Percentiles rank a stretch among this genome's conserved stretches.
Evolutionary conservation across 1,140 invertebrate species (phyloP).

Genomic region (Heliconius eleuchia): DNA sequence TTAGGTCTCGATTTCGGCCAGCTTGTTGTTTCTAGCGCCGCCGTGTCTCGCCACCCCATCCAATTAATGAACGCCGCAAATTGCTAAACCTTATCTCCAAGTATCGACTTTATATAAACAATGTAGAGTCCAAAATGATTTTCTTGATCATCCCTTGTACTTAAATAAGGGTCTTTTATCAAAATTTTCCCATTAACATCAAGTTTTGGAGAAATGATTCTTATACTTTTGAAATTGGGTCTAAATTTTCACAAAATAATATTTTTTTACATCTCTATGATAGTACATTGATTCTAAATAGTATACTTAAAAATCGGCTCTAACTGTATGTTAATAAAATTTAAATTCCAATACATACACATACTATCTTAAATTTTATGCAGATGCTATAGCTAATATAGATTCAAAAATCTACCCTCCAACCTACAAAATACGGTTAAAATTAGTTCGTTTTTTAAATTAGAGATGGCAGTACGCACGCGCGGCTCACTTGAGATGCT

Average conservation of each 20-base stretch:
- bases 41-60: neutral
- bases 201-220: neutral
- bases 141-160: neutral
- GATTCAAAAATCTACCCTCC: slow-evolving; percentile 15
- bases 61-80: neutral
- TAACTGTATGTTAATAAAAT: neutral
- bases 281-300: slow-evolving; percentile 2
- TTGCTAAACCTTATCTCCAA: neutral
- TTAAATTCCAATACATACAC: neutral
- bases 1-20: slow-evolving; percentile 16
- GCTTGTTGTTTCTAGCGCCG: neutral
- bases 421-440: neutral
- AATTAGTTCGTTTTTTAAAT: neutral
- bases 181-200: slow-evolving; percentile 15
- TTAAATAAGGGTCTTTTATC: slow-evolving; percentile 24
- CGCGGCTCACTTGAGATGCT: slow-evolving; percentile 23
- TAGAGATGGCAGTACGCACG: slow-evolving; percentile 27
- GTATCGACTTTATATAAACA: neutral
- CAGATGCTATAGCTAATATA: slow-evolving; percentile 22
- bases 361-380: slow-evolving; percentile 30
- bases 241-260: neutral
- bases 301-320: neutral
- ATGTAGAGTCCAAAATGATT: slow-evolving; percentile 1
- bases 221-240: neutral
- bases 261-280: slow-evolving; percentile 2